Conservation (phyloP, 2,113 vertebrate species). For the Aramus guarauna region DNA sequence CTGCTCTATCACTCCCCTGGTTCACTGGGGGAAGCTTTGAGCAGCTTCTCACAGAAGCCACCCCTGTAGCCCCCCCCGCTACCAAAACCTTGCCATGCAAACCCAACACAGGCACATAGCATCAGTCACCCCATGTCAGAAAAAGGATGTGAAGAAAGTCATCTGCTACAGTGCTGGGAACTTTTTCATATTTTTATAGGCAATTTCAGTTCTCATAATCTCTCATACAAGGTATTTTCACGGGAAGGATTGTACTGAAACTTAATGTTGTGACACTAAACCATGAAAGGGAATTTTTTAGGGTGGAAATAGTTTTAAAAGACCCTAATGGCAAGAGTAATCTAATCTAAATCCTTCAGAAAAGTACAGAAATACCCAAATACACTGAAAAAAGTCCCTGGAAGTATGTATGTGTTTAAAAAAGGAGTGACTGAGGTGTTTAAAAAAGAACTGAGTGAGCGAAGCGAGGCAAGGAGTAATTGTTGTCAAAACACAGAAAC, state of each 20-base stretch:
- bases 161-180: background rate
- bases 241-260: background rate
- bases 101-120: too few species aligned
- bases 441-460: background rate
- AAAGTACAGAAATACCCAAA: background rate
- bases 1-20: too few species aligned
- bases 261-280: background rate
- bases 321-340: background rate
- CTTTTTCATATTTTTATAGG: background rate
- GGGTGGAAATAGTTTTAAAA: background rate
- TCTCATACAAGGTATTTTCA: background rate
- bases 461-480: background rate
- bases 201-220: background rate
- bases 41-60: too few species aligned
- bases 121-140: background rate
- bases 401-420: background rate
- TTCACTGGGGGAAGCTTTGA: too few species aligned
- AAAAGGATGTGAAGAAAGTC: background rate
- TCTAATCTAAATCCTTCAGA: background rate
- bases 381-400: background rate
- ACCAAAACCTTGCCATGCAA: too few species aligned
- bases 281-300: background rate
- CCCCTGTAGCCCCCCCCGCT: too few species aligned
- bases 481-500: background rate
- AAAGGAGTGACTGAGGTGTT: background rate